Percentiles rank a stretch among this genome's conserved stretches.
Conservation (phyloP, 1,140 invertebrate genomes). For the Mizuhopecten yessoensis region DNA sequence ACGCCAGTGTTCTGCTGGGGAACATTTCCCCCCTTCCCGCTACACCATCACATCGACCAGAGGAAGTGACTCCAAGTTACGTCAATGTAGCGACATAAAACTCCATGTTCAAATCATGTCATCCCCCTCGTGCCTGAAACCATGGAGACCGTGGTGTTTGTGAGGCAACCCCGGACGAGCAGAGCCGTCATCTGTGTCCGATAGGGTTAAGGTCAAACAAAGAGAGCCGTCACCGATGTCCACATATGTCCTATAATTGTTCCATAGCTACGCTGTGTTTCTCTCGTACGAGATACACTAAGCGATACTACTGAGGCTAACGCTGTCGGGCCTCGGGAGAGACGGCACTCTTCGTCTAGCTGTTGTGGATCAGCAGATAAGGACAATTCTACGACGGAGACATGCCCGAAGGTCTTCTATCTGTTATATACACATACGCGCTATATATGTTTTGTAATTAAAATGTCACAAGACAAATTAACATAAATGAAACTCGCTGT, state of each 20-base stretch:
- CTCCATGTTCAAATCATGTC: neutral
- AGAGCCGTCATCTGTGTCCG: neutral
- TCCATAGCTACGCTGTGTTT: neutral
- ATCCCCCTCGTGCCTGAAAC: too few species aligned
- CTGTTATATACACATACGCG: neutral
- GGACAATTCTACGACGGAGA: neutral
- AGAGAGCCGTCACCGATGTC: neutral
- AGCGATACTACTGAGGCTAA: too few species aligned
- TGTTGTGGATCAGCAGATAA: neutral
- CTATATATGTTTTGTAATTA: conserved; percentile 15
- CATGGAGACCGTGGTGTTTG: neutral
- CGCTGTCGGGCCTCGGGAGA: neutral
- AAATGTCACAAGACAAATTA: neutral
- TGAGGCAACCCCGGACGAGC: neutral
- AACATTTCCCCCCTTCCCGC: neutral
- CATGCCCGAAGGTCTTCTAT: conserved; percentile 16
- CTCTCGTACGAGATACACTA: neutral
- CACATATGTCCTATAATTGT: neutral
- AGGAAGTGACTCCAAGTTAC: conserved; percentile 23
- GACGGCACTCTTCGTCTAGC: neutral
- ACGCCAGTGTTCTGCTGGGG: neutral
- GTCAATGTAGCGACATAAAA: neutral
- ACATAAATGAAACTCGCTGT: conserved; percentile 4
- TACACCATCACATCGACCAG: neutral
- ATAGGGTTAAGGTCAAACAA: neutral